Base-by-base conservation (phyloP, 2,888 invertebrate species). In the Eristalis arbustorum region DNA sequence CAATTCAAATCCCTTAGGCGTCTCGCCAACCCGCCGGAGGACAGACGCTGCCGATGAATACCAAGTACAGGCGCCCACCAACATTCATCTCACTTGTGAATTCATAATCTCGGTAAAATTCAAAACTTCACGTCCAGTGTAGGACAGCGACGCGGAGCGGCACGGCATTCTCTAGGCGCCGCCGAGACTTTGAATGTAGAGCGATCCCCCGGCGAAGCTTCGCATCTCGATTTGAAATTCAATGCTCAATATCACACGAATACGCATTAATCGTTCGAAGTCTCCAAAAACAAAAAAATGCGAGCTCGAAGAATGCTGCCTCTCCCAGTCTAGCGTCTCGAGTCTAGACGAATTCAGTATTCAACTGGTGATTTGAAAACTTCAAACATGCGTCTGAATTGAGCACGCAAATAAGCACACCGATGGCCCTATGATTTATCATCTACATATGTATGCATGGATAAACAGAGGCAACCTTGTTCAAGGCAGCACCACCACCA, bases 341-440 rank as follows among this genome's bases (percentile, higher is more conserved):
- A n/a, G 5, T 57, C 34, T 11, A 28, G 18, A 22, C 23, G 57
- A 14, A 22, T 71, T 66, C 59, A 25, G 66, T 72, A 79, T 66
- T 72, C 72, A 18, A 3, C 61, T 61, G 64, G 72, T 61, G 66
- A 49, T 56, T 67, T 14, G 42, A 62, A 63, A 56, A 25, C n/a
- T 2, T 73, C 67, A 62, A 73, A 79, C 72, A 79, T 79, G 72
- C 67, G 72, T 79, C 59, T 18, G 31, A 23, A 28, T 59, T 40
- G 28, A 63, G 63, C 69, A 78, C 71, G 78, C 64, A 62, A 11
- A 42, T 37, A 6, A 18, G 2, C 11, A 11, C 73, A 42, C 56
- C n/a, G 25, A 62, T 57, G 40, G 56, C 23, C 76, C 49, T 73
- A 80, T 80, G 73, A 68, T 73, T 74, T 73, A 80, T 73, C 67